Evolutionary conservation across 2,888 invertebrate genomes (phyloP).

Genomic region (Lithophane semibrunnea): DNA sequence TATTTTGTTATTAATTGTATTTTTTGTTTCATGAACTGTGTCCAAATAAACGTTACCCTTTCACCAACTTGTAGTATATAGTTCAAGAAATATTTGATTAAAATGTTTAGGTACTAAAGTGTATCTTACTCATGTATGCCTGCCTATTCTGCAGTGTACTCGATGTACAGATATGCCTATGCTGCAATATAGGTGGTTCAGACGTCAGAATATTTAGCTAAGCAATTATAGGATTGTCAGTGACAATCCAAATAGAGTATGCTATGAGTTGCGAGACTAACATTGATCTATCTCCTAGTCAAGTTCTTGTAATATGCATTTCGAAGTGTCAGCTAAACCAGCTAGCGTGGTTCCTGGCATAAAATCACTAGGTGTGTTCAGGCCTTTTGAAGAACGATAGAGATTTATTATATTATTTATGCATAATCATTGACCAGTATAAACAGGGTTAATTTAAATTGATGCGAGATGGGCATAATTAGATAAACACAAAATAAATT

Average conservation of each 20-base stretch:
- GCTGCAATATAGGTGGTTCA: background rate
- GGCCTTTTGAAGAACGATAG: background rate
- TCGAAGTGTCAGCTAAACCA: background rate
- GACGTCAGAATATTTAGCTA: slow-evolving; percentile 8
- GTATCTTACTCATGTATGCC: too few species aligned
- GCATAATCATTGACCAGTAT: too few species aligned
- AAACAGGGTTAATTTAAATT: too few species aligned
- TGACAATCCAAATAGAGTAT: background rate
- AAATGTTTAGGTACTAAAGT: background rate
- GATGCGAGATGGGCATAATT: too few species aligned
- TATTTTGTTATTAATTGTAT: too few species aligned
- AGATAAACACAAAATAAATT: too few species aligned
- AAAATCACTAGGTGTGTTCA: background rate
- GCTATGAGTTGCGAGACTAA: slow-evolving; percentile 10
- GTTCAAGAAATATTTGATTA: background rate
- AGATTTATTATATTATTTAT: too few species aligned
- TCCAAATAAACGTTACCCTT: too few species aligned
- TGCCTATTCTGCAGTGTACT: background rate
- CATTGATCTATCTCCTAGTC: slow-evolving; percentile 28
- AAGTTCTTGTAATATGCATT: background rate
- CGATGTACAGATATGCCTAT: background rate
- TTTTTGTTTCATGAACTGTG: too few species aligned
- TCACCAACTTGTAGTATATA: background rate
- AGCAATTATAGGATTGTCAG: slow-evolving; percentile 27
- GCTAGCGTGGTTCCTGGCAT: background rate